phyloP scores from a whole-genome alignment of 53 echinoderm and acorn worm genomes.

The Holothuria scabra region DNA sequence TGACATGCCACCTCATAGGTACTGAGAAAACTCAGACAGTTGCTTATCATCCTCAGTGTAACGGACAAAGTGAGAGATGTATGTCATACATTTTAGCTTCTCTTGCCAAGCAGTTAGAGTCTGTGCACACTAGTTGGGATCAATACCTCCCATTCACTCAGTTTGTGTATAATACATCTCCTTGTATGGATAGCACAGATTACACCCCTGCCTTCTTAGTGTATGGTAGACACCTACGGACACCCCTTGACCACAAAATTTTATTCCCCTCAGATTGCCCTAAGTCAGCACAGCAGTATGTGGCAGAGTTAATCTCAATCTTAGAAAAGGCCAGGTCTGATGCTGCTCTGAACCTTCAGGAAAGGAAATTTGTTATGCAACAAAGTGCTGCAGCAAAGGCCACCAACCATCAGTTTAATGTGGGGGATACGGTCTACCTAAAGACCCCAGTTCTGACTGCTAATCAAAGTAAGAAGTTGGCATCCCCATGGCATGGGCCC shows the following conservation, averaged over 20 bases:
- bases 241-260: constrained; percentile 34
- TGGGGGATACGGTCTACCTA: background rate
- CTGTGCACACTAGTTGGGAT: constrained; percentile 40
- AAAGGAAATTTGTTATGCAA: too few relatives aligned
- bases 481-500: background rate
- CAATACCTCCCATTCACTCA: constrained; percentile 43
- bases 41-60: constrained; percentile 24
- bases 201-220: constrained; percentile 55
- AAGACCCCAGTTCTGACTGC: background rate
- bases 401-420: background rate
- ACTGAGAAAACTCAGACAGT: constrained; percentile 36
- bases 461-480: background rate
- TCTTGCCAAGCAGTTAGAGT: constrained; percentile 39
- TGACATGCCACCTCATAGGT: constrained; percentile 41
- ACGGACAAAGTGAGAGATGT: constrained; percentile 9
- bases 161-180: constrained; percentile 51
- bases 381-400: too few relatives aligned
- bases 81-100: constrained; percentile 57
- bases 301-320: constrained; percentile 23
- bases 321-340: background rate
- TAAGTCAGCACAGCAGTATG: constrained; percentile 46
- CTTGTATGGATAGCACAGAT: constrained; percentile 27
- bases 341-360: background rate
- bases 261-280: constrained; percentile 11
- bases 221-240: constrained; percentile 2